Percentiles rank a stretch among this genome's conserved stretches.
These are phyloP conservation scores for Pseudonaja textilis DNA, from an alignment of 2,113 vertebrate genomes.

Conservation along the genomic window DNA sequence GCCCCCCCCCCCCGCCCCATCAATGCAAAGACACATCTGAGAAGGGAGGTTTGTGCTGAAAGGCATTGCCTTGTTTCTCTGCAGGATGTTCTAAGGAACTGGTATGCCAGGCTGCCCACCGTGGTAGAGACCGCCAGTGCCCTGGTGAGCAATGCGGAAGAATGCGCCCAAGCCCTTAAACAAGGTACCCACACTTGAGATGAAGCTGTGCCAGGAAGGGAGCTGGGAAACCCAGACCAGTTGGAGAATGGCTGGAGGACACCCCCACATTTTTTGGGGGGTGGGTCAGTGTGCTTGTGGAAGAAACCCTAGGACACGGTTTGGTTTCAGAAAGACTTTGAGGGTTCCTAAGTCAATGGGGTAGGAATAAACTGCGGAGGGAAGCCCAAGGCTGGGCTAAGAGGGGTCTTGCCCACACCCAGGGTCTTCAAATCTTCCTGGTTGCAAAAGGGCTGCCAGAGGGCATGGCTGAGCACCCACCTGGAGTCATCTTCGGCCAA, in stretches of 20 bases:
- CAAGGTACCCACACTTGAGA: conserved; percentile 65
- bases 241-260: not conserved
- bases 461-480: too few relatives aligned
- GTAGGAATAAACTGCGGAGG: not conserved
- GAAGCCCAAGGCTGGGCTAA: not conserved
- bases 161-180: conserved; percentile 78
- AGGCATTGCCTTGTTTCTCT: conserved; percentile 21
- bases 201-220: not conserved
- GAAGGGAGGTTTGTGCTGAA: not conserved
- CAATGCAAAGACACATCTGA: not conserved
- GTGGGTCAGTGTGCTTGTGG: too few relatives aligned
- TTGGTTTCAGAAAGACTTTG: not conserved
- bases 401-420: not conserved
- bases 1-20: not conserved
- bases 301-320: not conserved
- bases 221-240: not conserved
- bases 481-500: not conserved
- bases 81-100: conserved; percentile 91
- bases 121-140: conserved; percentile 74
- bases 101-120: conserved; percentile 86
- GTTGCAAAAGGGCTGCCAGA: not conserved
- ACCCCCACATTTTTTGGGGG: not conserved
- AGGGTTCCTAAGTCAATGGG: not conserved
- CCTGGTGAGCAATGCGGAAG: conserved; percentile 82
- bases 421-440: not conserved